Evolutionary conservation across 23 tunicate genomes (phyloP), one percentile per base, ranked within the genome.

Genomic region (Oikopleura dioica): DNA sequence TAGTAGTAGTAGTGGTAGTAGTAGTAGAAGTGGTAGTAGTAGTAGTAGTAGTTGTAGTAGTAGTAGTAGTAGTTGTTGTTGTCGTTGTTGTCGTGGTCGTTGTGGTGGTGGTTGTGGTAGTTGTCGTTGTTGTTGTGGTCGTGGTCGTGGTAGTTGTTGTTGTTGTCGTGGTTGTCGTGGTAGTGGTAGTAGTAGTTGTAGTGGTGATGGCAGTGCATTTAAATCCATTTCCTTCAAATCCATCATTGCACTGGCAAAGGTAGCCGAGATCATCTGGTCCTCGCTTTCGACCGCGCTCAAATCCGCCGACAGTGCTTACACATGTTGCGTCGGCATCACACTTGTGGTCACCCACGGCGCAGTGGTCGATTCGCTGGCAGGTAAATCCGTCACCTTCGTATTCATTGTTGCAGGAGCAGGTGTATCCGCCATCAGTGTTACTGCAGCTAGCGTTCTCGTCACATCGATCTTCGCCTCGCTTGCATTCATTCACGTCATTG

Each of bases 31-130:
- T 63, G 4, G 72, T 63, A 28, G 72, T 63, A 63, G 72, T 63
- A 63, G 72, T 63, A 12, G 72, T 63, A 31, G 72, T 63, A 63
- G 72, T 63, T 63, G 72, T 63, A 2, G 72, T 63, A 16, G 72
- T 63, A 21, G 72, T 63, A 31, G 72, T 63, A 2, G 72, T 63
- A 16, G 72, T 63, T 21, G 72, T 63, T 2, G 72, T 63, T 23
- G 72, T 63, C 26, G 72, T 63, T 24, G 72, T 63, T 23, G 72
- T 63, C 4, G 72, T 63, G 16, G 72, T 63, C 5, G 72, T 63
- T 63, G 72, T 63, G 4, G 72, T 63, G 32, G 72, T 63, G 16
- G 72, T 63, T 63, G 72, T 16, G 29, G 72, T 63, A 28, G 72
- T 63, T 23, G 72, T 63, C 33, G 72, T 63, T 21, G 72, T 63